These are phyloP conservation scores for Noctuana brunneofusca DNA, from an alignment of 2,888 invertebrate species.

Conservation along the genomic window DNA sequence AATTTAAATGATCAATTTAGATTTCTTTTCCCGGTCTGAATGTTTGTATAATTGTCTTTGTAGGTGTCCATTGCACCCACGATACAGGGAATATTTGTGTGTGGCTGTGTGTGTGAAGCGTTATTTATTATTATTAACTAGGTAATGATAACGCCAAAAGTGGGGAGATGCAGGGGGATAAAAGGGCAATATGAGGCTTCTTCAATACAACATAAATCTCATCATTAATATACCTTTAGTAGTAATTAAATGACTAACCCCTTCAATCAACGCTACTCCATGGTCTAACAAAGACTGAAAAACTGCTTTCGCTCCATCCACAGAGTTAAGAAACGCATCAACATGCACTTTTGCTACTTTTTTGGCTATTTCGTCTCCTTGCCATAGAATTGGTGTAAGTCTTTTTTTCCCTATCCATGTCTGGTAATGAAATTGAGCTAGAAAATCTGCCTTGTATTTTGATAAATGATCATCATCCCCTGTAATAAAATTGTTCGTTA, in stretches of 20 bases:
- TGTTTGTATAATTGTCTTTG: too few relatives aligned
- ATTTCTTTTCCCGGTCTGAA: too few relatives aligned
- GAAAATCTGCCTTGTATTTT: slow-evolving; percentile 71
- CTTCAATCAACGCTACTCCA: slow-evolving; percentile 78
- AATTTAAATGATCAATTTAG: too few relatives aligned
- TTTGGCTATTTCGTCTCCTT: slow-evolving; percentile 61
- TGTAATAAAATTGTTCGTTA: slow-evolving; percentile 46
- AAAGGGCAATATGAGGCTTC: too few relatives aligned
- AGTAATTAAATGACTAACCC: neutral
- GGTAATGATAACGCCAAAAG: too few relatives aligned
- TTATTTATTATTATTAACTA: too few relatives aligned
- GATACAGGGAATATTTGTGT: too few relatives aligned
- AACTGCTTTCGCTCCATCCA: slow-evolving; percentile 66
- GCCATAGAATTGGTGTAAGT: slow-evolving; percentile 72
- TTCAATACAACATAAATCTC: too few relatives aligned
- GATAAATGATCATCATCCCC: slow-evolving; percentile 85
- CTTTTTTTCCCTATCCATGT: slow-evolving; percentile 59
- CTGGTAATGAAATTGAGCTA: slow-evolving; percentile 62
- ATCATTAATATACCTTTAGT: neutral
- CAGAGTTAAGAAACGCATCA: slow-evolving; percentile 72
- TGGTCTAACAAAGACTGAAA: slow-evolving; percentile 78
- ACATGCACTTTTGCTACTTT: slow-evolving; percentile 66
- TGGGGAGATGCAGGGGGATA: too few relatives aligned
- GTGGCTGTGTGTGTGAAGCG: too few relatives aligned
- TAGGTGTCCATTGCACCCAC: too few relatives aligned